These are phyloP conservation scores for Corythoichthys haematopterus DNA, from an alignment of 2,113 vertebrate species.

Conservation along the genomic window DNA sequence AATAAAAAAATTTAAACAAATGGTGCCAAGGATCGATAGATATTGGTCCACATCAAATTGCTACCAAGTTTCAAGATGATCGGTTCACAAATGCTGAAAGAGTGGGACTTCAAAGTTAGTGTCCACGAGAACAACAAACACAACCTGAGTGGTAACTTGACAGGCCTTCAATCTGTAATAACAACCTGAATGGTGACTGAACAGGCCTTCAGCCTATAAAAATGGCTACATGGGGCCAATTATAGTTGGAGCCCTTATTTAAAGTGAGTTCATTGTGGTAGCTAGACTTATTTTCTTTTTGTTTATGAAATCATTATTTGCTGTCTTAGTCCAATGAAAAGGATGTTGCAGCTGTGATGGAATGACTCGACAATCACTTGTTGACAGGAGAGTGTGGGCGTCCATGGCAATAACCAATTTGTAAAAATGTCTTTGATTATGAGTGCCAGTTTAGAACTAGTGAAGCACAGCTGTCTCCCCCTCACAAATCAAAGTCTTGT, in stretches of 20 bases:
- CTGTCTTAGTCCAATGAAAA: conserved; percentile 36
- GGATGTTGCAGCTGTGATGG: conserved; percentile 17
- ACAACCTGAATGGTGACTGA: no score
- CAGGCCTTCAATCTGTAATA: no score
- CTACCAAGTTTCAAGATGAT: no score
- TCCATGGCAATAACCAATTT: conserved; percentile 45
- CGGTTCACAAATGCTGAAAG: no score
- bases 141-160: no score
- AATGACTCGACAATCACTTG: conserved; percentile 31
- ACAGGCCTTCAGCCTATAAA: no score
- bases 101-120: no score
- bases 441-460: conserved; percentile 21
- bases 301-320: conserved; percentile 40
- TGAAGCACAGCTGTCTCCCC: conserved; percentile 38
- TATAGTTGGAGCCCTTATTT: conserved; percentile 20
- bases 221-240: conserved; percentile 11
- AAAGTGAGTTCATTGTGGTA: conserved; percentile 29
- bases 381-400: conserved; percentile 39
- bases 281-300: conserved; percentile 35
- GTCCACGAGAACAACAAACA: no score
- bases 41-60: no score
- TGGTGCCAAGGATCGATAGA: no score
- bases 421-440: conserved; percentile 37
- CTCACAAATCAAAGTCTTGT: conserved; percentile 58
- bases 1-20: no score